Percentiles rank a stretch among this genome's conserved stretches.
phyloP scores from a whole-genome alignment of 2,113 vertebrate genomes.

The Laticauda laticaudata region DNA sequence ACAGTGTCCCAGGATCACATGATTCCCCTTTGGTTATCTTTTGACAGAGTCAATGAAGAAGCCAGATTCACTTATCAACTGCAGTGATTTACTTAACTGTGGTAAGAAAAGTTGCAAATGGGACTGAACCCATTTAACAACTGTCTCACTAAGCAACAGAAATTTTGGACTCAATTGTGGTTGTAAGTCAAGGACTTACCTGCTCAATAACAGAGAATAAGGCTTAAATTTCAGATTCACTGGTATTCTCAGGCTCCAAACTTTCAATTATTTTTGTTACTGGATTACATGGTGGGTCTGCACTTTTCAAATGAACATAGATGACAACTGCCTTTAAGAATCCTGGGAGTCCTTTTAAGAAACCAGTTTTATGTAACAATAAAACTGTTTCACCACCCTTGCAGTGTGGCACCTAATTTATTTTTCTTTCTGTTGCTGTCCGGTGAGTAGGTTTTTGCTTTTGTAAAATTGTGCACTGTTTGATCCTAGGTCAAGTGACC shows the following conservation, averaged over 20 bases:
- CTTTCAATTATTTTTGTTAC: not conserved
- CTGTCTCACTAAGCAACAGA: not conserved
- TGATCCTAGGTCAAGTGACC: not conserved
- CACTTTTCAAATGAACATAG: not conserved
- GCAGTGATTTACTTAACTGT: not conserved
- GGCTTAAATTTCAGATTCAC: not conserved
- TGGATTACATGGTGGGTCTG: not conserved
- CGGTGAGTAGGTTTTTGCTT: not conserved
- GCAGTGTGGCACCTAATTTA: not conserved
- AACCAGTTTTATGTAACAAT: not conserved
- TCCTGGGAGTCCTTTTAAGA: not conserved
- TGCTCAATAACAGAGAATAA: not conserved
- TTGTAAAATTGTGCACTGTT: conserved; percentile 24
- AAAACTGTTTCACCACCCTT: not conserved
- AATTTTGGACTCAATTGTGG: not conserved
- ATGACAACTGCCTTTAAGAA: not conserved
- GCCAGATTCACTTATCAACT: not conserved
- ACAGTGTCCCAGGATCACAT: no score
- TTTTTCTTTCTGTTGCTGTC: not conserved
- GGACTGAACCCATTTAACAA: not conserved
- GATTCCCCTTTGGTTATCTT: not conserved
- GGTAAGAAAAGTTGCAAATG: not conserved
- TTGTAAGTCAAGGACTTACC: not conserved
- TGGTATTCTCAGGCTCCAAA: not conserved
- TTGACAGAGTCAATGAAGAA: not conserved